These are phyloP conservation scores for Flexamia atlantica DNA, from an alignment of 2,888 invertebrate species.

Conservation along the genomic window DNA sequence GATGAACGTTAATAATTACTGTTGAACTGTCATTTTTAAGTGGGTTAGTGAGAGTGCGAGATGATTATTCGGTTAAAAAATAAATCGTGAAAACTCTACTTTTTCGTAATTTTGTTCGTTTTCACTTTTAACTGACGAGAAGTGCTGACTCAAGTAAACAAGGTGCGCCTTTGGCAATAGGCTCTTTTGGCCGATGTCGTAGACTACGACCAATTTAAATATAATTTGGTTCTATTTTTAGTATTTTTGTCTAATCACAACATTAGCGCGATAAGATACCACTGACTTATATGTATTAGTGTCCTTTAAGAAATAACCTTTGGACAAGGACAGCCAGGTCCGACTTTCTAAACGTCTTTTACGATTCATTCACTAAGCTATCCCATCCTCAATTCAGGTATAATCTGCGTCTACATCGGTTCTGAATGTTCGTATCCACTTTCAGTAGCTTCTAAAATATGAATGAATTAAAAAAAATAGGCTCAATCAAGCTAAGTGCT, in stretches of 20 bases:
- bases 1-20: conserved; percentile 24
- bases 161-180: conserved; percentile 54
- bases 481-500: too few species aligned
- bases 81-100: not conserved
- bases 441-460: too few species aligned
- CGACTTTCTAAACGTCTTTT: conserved; percentile 42
- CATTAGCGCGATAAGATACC: not conserved
- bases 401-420: too few species aligned
- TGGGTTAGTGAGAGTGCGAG: conserved; percentile 6
- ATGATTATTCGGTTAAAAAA: conserved; percentile 46
- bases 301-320: not conserved
- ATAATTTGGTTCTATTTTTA: conserved; percentile 45
- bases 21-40: conserved; percentile 25
- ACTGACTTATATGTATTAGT: not conserved
- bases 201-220: conserved; percentile 26
- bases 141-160: conserved; percentile 49
- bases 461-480: too few species aligned
- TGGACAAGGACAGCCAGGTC: not conserved
- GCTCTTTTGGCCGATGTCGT: conserved; percentile 25
- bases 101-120: not conserved
- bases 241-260: conserved; percentile 14
- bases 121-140: conserved; percentile 7
- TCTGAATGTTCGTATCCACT: too few species aligned
- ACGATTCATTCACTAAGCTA: not conserved
- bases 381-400: too few species aligned